Evolutionary conservation across 2,797 vertebrate species (phyloP).

Genomic region (Muscicapa striata): DNA sequence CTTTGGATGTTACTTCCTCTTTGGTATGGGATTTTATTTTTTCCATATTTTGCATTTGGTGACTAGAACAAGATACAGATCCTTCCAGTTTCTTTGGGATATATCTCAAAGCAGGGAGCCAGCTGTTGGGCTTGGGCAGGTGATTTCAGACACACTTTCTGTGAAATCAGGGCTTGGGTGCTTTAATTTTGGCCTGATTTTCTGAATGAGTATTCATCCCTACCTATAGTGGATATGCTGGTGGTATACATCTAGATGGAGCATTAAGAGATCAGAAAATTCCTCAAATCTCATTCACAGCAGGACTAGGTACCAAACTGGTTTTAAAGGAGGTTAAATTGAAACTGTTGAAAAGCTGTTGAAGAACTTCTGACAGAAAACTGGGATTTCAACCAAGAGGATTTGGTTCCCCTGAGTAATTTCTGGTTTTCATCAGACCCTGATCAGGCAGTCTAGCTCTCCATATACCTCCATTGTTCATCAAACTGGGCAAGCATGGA

Average conservation of each 20-base stretch:
- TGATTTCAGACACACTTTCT: neutral
- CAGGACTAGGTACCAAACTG: neutral
- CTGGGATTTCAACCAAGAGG: constrained; percentile 13
- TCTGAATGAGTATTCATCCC: neutral
- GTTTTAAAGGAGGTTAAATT: neutral
- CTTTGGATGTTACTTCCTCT: neutral
- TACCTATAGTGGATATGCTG: neutral
- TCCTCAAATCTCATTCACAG: neutral
- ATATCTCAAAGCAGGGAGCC: neutral
- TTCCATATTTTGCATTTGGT: neutral
- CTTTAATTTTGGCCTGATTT: neutral
- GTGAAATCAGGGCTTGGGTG: neutral
- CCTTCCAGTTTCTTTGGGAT: neutral
- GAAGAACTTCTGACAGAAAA: neutral
- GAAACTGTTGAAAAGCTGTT: constrained; percentile 15
- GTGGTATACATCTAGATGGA: neutral
- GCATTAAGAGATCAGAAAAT: neutral
- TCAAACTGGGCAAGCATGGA: neutral
- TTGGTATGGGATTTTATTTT: neutral
- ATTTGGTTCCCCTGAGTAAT: neutral
- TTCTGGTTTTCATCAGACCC: constrained; percentile 42
- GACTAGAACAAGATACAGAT: neutral
- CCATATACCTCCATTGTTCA: neutral
- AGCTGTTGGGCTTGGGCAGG: neutral
- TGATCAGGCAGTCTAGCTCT: neutral